Evolutionary conservation across 1,140 invertebrate species (phyloP).

Genomic region (Dufourea novaeangliae): DNA sequence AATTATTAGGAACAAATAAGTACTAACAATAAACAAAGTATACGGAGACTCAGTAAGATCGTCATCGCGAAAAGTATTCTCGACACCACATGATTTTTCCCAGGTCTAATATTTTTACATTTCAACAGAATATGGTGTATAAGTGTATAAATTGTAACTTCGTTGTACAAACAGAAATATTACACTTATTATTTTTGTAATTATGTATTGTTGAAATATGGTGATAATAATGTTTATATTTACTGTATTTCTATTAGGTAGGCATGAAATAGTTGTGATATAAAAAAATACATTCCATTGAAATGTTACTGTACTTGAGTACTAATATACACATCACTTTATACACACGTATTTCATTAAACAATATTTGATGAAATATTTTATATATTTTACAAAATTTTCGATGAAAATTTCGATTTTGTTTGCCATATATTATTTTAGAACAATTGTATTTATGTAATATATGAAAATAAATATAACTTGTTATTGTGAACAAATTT

Average conservation of each 20-base stretch:
- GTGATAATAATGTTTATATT: background rate
- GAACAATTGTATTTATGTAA: background rate
- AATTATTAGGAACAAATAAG: too few relatives aligned
- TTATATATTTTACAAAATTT: background rate
- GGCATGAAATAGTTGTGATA: background rate
- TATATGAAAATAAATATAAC: background rate
- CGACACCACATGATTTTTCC: too few relatives aligned
- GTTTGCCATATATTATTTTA: background rate
- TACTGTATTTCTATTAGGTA: background rate
- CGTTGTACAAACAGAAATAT: constrained; percentile 13
- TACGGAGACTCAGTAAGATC: too few relatives aligned
- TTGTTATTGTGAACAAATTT: background rate
- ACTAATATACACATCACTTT: constrained; percentile 8
- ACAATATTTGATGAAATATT: constrained; percentile 30
- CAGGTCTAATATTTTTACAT: too few relatives aligned
- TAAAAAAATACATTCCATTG: constrained; percentile 31
- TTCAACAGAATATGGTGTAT: background rate
- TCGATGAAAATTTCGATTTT: constrained; percentile 3
- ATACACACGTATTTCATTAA: constrained; percentile 28
- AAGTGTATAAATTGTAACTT: constrained; percentile 1
- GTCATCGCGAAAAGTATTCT: too few relatives aligned
- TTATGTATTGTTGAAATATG: background rate
- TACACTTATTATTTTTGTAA: constrained; percentile 1
- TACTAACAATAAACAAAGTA: too few relatives aligned
- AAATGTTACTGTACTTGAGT: constrained; percentile 21